A percentile compares a stretch with the other conserved stretches of the same genome.
These are phyloP conservation scores for Calonectris borealis DNA, from an alignment of 2,113 vertebrate genomes.

Conservation along the genomic window DNA sequence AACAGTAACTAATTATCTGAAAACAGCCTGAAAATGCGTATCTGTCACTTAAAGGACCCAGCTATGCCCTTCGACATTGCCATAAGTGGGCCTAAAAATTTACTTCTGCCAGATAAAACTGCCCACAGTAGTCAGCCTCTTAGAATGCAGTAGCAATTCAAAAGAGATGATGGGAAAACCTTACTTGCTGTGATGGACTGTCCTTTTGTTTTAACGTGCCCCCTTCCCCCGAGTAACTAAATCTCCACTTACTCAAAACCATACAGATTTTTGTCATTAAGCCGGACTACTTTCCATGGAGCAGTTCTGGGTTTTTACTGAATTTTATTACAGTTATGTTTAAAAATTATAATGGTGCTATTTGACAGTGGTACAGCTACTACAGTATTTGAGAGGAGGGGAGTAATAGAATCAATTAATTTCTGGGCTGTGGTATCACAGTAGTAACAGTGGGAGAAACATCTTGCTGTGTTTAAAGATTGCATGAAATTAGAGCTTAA, in stretches of 20 bases:
- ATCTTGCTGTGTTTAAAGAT: constrained; percentile 12
- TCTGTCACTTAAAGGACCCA: background rate
- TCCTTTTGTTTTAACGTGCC: background rate
- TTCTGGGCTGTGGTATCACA: background rate
- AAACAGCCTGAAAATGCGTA: background rate
- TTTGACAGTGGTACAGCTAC: background rate
- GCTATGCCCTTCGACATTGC: background rate
- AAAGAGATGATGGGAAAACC: background rate
- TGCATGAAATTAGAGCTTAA: constrained; percentile 31
- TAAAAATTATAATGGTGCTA: background rate
- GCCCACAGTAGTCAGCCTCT: background rate
- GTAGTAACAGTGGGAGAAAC: background rate
- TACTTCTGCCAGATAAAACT: background rate
- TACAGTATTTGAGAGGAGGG: background rate
- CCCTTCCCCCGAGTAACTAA: background rate
- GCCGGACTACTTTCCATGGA: background rate
- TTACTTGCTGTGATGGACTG: background rate
- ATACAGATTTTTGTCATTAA: background rate
- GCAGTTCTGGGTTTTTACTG: background rate
- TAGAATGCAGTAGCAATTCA: background rate
- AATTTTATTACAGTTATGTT: background rate
- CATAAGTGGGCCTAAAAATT: background rate
- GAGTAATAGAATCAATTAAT: background rate
- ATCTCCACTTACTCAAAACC: background rate
- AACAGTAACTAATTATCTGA: background rate